Evolutionary conservation across 92 coral and sea anemone species (phyloP).

Genomic region (Galaxea fascicularis): DNA sequence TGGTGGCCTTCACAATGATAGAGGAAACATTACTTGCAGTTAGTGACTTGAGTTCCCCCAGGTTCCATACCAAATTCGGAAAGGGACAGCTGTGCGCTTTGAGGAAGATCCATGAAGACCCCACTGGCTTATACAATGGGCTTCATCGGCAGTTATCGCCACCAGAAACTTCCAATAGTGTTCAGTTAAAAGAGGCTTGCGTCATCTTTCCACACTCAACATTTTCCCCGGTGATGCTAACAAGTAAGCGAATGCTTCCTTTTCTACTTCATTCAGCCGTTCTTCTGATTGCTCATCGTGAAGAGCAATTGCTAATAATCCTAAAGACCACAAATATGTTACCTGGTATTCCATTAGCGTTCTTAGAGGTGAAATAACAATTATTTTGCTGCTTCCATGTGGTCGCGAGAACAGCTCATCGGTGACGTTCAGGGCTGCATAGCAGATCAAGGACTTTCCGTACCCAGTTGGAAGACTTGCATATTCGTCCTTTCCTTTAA

Average conservation of each 20-base stretch:
- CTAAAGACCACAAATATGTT: slow-evolving; percentile 42
- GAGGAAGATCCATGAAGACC: slow-evolving; percentile 45
- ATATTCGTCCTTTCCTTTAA: slow-evolving; percentile 58
- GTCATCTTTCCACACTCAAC: slow-evolving; percentile 63
- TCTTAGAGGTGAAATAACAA: slow-evolving; percentile 66
- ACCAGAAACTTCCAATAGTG: slow-evolving; percentile 55
- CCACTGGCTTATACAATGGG: slow-evolving; percentile 81
- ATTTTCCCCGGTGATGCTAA: slow-evolving; percentile 68
- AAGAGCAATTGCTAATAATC: slow-evolving; percentile 71
- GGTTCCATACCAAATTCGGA: slow-evolving; percentile 73
- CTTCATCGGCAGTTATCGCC: slow-evolving; percentile 75
- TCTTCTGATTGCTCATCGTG: slow-evolving; percentile 63
- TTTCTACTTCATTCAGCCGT: slow-evolving; percentile 50
- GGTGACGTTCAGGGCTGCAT: slow-evolving; percentile 61
- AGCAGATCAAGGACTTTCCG: slow-evolving; percentile 79
- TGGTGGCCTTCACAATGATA: slow-evolving; percentile 65
- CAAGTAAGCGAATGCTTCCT: slow-evolving; percentile 56
- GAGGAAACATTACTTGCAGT: slow-evolving; percentile 55
- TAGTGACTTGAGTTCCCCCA: slow-evolving; percentile 65
- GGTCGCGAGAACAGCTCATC: slow-evolving; percentile 60
- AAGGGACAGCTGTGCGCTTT: slow-evolving; percentile 48
- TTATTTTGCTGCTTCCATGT: slow-evolving; percentile 60
- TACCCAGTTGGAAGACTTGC: slow-evolving; percentile 82
- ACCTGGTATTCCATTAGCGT: slow-evolving; percentile 77
- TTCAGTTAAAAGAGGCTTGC: slow-evolving; percentile 49